Percentiles rank a stretch among this genome's conserved stretches.
Evolutionary conservation across 2,113 vertebrate species (phyloP).

Genomic region (Lophius piscatorius): DNA sequence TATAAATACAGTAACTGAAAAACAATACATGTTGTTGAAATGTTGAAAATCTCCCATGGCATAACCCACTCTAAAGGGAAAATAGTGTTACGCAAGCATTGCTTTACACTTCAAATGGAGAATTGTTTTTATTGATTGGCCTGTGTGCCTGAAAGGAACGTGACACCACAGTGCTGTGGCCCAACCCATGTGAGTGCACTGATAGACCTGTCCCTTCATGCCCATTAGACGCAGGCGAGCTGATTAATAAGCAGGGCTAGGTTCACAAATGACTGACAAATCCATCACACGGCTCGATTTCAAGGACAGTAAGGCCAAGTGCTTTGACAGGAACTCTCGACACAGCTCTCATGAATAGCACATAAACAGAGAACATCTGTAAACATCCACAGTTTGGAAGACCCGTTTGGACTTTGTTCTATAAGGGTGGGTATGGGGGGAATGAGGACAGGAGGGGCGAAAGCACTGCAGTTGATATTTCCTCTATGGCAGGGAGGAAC

Average conservation of each 20-base stretch:
- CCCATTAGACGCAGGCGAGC: constrained; percentile 42
- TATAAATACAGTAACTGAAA: constrained; percentile 1
- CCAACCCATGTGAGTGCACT: constrained; percentile 62
- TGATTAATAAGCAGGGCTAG: constrained; percentile 52
- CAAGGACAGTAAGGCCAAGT: constrained; percentile 37
- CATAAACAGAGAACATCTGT: constrained; percentile 76
- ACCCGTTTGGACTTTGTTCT: constrained; percentile 66
- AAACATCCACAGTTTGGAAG: constrained; percentile 73
- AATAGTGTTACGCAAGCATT: constrained; percentile 35
- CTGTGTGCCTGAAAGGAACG: constrained; percentile 45
- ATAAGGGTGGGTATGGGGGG: constrained; percentile 58
- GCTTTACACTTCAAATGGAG: constrained; percentile 27
- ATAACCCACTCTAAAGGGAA: not conserved
- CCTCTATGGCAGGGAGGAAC: constrained; percentile 71
- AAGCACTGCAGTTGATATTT: constrained; percentile 71
- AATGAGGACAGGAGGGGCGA: constrained; percentile 34
- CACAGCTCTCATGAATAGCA: constrained; percentile 58
- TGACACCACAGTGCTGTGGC: constrained; percentile 41
- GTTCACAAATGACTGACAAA: constrained; percentile 49
- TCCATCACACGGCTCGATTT: constrained; percentile 43
- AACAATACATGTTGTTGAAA: too few relatives aligned
- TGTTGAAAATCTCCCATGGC: constrained; percentile 57
- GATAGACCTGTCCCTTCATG: constrained; percentile 71
- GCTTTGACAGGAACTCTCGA: constrained; percentile 43
- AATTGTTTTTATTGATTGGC: constrained; percentile 54